Evolutionary conservation across 30 jellyfish, hydroid and myxozoan species (phyloP).

Genomic region (Chrysaora quinquecirrha): DNA sequence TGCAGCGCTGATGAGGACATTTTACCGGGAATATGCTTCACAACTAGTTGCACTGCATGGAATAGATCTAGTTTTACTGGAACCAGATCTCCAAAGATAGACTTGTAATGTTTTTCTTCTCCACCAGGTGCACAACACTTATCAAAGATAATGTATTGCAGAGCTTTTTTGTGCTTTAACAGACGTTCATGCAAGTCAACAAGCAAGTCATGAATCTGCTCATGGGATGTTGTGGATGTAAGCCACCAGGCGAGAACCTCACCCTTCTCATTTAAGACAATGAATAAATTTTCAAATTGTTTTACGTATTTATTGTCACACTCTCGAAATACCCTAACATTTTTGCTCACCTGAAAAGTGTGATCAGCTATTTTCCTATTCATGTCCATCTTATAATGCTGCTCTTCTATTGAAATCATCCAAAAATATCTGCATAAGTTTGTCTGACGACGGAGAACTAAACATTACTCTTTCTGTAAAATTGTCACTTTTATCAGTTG

Average conservation of each 20-base stretch:
- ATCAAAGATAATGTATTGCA: background rate
- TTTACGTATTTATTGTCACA: background rate
- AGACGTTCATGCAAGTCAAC: background rate
- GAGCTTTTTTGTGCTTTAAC: background rate
- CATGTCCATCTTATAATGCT: slow-evolving; percentile 1
- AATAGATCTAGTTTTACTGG: slow-evolving; percentile 7
- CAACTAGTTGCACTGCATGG: slow-evolving; percentile 20
- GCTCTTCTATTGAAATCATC: slow-evolving; percentile 1
- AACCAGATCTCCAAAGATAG: background rate
- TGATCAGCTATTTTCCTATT: slow-evolving; percentile 8
- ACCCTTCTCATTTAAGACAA: background rate
- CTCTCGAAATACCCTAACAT: slow-evolving; percentile 2
- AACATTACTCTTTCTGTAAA: background rate
- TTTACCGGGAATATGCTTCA: background rate
- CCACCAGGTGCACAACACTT: slow-evolving; percentile 2
- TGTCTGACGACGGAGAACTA: slow-evolving; percentile 5
- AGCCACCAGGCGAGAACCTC: slow-evolving; percentile 4
- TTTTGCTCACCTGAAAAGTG: slow-evolving; percentile 18
- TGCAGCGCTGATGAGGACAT: background rate
- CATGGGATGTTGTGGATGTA: background rate
- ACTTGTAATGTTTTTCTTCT: background rate
- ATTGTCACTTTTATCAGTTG: background rate
- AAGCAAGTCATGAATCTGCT: background rate
- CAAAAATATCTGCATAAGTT: slow-evolving; percentile 1
- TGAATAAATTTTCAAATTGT: background rate